These are phyloP conservation scores for Isichthys henryi DNA, from an alignment of 2,113 vertebrate genomes.

Conservation along the genomic window DNA sequence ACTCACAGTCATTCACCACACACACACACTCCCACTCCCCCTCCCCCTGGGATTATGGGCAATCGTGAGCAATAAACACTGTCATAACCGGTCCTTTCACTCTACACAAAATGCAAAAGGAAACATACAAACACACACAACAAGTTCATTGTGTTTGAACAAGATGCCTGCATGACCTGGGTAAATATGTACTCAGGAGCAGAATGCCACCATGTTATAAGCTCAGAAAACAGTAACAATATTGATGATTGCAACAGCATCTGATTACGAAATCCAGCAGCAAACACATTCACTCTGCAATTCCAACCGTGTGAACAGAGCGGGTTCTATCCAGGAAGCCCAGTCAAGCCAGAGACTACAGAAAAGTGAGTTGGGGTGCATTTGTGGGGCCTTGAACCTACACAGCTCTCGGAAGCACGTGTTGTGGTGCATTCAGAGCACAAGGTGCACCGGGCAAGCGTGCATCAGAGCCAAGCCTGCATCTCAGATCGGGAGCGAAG, in stretches of 20 bases:
- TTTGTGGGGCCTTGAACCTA: background rate
- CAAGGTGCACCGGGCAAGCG: background rate
- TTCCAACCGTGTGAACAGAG: background rate
- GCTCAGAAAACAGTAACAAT: background rate
- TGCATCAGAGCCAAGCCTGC: conserved; percentile 24
- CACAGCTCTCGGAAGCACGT: background rate
- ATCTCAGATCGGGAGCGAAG: conserved; percentile 47
- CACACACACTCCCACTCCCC: background rate
- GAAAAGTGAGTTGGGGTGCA: background rate
- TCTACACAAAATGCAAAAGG: background rate
- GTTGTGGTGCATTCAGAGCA: background rate
- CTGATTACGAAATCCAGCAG: background rate
- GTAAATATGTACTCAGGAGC: conserved; percentile 27
- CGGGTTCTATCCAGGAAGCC: background rate
- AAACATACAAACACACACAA: background rate
- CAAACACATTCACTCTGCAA: background rate
- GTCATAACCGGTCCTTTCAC: background rate
- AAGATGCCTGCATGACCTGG: conserved; percentile 22
- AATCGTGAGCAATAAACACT: background rate
- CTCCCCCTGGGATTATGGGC: background rate
- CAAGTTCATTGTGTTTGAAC: conserved; percentile 1
- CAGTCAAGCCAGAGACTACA: background rate
- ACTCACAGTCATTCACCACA: background rate
- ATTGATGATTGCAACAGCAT: conserved; percentile 3
- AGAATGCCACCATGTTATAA: conserved; percentile 16